phyloP scores from a whole-genome alignment of 2,797 vertebrate species.

The Sebastes oblongus region DNA sequence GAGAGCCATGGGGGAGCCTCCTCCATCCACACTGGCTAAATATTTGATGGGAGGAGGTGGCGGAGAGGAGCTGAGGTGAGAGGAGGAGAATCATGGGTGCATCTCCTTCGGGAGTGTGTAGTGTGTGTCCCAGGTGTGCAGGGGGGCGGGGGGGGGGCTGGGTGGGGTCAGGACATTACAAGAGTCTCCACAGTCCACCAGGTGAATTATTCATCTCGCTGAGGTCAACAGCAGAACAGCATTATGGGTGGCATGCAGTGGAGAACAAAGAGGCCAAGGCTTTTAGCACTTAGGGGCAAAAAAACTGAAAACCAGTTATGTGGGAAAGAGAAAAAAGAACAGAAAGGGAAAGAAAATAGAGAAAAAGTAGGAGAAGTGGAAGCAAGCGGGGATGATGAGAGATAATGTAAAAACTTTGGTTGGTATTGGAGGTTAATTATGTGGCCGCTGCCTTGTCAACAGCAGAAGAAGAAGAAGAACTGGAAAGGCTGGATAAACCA shows the following conservation, averaged over 20 bases:
- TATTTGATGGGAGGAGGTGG: conserved; percentile 70
- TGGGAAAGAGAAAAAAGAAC: not conserved
- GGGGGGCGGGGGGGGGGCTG: not conserved
- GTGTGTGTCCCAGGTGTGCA: conserved; percentile 54
- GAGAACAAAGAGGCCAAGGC: conserved; percentile 55
- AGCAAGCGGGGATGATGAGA: not conserved
- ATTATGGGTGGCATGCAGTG: conserved; percentile 41
- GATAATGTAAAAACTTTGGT: conserved; percentile 18
- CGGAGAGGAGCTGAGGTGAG: conserved; percentile 29
- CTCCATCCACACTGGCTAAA: conserved; percentile 58
- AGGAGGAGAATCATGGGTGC: conserved; percentile 47
- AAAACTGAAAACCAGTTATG: conserved; percentile 18
- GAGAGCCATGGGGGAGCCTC: conserved; percentile 13
- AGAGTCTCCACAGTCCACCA: conserved; percentile 40
- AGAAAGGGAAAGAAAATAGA: not conserved
- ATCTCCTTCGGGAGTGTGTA: conserved; percentile 56
- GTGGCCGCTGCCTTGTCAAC: conserved; percentile 11
- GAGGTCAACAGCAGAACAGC: conserved; percentile 49
- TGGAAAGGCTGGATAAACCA: not conserved
- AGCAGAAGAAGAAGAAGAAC: conserved; percentile 6
- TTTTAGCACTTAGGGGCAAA: conserved; percentile 36
- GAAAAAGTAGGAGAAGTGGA: not conserved
- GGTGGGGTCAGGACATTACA: conserved; percentile 59
- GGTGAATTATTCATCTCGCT: conserved; percentile 73
- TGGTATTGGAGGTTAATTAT: conserved; percentile 43